Evolutionary conservation across 1,140 invertebrate genomes (phyloP).

Genomic region (Dryas iulia): DNA sequence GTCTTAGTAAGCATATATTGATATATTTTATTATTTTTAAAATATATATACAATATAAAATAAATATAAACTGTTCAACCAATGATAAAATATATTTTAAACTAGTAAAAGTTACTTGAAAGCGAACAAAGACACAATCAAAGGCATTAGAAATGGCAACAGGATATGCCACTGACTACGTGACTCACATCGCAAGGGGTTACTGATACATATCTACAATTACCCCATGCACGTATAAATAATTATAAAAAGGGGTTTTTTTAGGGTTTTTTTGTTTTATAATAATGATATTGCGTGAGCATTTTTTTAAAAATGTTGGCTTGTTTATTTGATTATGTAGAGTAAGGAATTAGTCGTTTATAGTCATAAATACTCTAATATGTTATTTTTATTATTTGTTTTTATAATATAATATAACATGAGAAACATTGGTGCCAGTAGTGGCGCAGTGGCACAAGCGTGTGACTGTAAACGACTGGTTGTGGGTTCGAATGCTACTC

Average conservation of each 20-base stretch:
- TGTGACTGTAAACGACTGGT: too few relatives aligned
- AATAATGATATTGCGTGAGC: not conserved
- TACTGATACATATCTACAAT: not conserved
- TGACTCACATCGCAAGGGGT: constrained; percentile 1
- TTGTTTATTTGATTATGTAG: not conserved
- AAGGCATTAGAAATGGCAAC: constrained; percentile 1
- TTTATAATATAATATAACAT: too few relatives aligned
- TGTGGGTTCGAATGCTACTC: too few relatives aligned
- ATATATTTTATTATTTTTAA: too few relatives aligned
- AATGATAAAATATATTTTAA: not conserved
- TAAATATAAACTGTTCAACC: too few relatives aligned
- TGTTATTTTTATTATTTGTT: too few relatives aligned
- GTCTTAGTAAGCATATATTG: not conserved
- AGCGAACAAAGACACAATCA: not conserved
- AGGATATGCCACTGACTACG: not conserved
- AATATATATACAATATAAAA: too few relatives aligned
- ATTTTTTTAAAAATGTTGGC: not conserved
- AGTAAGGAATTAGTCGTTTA: too few relatives aligned
- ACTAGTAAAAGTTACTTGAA: not conserved
- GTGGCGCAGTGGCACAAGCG: too few relatives aligned
- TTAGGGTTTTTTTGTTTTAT: too few relatives aligned
- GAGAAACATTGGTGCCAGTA: too few relatives aligned
- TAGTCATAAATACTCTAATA: too few relatives aligned
- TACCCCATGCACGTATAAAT: not conserved
- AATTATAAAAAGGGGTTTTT: not conserved